phyloP scores from a whole-genome alignment of 2,888 invertebrate genomes.

The Tetheella fluctuosa region DNA sequence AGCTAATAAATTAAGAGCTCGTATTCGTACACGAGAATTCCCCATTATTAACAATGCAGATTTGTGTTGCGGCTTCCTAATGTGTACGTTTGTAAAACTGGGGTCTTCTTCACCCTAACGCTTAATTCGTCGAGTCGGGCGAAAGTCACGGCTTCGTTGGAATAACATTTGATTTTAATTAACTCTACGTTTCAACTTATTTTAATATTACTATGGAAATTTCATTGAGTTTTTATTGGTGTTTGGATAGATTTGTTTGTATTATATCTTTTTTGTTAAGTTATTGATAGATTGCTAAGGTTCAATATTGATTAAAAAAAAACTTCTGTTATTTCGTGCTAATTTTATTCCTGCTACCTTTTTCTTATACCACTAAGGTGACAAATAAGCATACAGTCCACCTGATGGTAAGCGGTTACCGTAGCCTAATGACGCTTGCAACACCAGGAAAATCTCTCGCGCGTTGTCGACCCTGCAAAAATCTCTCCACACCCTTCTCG shows the following conservation, averaged over 20 bases:
- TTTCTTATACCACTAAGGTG: too few relatives aligned
- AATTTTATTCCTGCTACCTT: too few relatives aligned
- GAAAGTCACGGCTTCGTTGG: constrained; percentile 40
- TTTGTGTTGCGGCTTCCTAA: constrained; percentile 1
- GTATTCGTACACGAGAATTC: neutral
- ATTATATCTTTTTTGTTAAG: neutral
- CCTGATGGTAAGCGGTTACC: too few relatives aligned
- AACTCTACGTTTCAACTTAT: constrained; percentile 18
- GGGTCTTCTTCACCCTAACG: constrained; percentile 16
- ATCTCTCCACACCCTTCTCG: too few relatives aligned
- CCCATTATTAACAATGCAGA: constrained; percentile 10
- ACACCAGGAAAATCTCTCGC: too few relatives aligned
- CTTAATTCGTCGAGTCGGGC: constrained; percentile 35
- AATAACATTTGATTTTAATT: constrained; percentile 34
- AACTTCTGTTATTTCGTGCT: neutral
- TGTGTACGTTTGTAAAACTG: constrained; percentile 16
- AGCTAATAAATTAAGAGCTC: neutral
- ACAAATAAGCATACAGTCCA: too few relatives aligned
- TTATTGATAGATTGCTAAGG: neutral
- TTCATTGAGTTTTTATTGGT: constrained; percentile 8
- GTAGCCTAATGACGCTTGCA: too few relatives aligned
- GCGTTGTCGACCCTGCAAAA: too few relatives aligned
- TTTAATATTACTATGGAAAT: constrained; percentile 19
- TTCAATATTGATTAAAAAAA: neutral
- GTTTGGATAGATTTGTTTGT: neutral